Evolutionary conservation across 1,140 invertebrate genomes (phyloP).

Genomic region (Pseudoatta argentina): DNA sequence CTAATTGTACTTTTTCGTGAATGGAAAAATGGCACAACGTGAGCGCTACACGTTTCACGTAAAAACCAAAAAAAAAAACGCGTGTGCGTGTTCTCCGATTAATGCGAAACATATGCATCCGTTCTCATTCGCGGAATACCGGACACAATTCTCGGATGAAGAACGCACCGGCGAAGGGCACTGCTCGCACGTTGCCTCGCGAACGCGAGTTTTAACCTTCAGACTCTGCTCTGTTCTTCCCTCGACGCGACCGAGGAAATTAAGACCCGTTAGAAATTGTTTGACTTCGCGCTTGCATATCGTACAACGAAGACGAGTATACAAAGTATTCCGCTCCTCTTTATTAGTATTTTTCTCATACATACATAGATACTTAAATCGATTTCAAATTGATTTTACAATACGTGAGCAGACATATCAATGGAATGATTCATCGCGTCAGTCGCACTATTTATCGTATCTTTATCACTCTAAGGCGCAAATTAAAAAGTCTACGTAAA

Average conservation of each 20-base stretch:
- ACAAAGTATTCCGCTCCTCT: not conserved
- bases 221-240: constrained; percentile 10
- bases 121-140: constrained; percentile 40
- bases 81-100: constrained; percentile 26
- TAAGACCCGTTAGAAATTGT: constrained; percentile 77
- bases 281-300: constrained; percentile 67
- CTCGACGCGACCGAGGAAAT: constrained; percentile 37
- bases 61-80: not conserved
- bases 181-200: not conserved
- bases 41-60: not conserved
- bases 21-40: not conserved
- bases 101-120: constrained; percentile 58
- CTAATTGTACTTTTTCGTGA: constrained; percentile 22
- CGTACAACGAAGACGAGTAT: not conserved
- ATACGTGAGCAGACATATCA: not conserved
- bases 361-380: not conserved
- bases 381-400: not conserved
- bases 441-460: not conserved
- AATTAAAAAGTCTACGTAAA: not conserved
- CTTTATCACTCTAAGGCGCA: not conserved
- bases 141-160: constrained; percentile 38
- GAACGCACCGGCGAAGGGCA: not conserved
- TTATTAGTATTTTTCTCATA: not conserved
- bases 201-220: constrained; percentile 20
- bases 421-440: not conserved